Percentiles rank a stretch among this genome's conserved stretches.
phyloP scores from a whole-genome alignment of 2,113 vertebrate species.

The Chloebia gouldiae region DNA sequence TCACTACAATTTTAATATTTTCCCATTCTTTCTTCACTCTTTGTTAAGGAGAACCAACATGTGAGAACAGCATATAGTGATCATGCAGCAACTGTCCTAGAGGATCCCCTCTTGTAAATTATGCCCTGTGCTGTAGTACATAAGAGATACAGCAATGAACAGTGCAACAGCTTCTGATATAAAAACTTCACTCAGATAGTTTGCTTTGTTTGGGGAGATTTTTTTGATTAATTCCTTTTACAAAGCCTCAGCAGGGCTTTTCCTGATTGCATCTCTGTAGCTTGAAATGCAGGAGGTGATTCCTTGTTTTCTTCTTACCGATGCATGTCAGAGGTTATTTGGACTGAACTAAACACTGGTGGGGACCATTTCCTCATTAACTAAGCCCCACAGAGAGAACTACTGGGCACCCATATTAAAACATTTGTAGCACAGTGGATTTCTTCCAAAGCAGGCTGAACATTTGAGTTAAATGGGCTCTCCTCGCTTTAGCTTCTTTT shows the following conservation, averaged over 20 bases:
- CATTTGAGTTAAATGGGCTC: not conserved
- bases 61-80: not conserved
- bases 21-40: not conserved
- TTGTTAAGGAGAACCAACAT: not conserved
- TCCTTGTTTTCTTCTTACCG: not conserved
- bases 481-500: not conserved
- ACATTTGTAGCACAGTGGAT: not conserved
- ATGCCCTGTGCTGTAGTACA: not conserved
- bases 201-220: not conserved
- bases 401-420: not conserved
- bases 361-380: not conserved
- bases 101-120: not conserved
- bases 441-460: not conserved
- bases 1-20: not conserved
- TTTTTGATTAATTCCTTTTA: not conserved
- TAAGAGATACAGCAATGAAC: not conserved
- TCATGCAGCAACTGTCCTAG: not conserved
- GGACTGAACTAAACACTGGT: not conserved
- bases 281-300: not conserved
- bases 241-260: not conserved
- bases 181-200: not conserved
- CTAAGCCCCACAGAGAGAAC: not conserved
- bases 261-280: not conserved
- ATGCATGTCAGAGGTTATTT: not conserved
- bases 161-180: not conserved